These are phyloP conservation scores for Phalangium opilio DNA, from an alignment of 2,888 invertebrate genomes.

Conservation along the genomic window DNA sequence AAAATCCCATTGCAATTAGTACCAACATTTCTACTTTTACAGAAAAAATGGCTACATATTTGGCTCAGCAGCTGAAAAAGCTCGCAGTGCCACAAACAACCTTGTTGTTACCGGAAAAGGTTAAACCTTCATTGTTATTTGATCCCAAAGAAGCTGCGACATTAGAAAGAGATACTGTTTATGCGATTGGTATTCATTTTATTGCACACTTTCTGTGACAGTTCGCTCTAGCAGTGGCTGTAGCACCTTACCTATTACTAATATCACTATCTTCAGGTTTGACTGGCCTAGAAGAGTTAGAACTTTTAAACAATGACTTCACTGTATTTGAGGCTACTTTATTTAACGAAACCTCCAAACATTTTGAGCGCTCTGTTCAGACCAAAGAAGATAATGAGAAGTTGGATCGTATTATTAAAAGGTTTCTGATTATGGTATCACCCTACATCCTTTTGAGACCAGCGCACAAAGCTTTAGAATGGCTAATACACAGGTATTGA, in stretches of 20 bases:
- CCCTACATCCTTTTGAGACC: slow-evolving; percentile 75
- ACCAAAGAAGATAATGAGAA: slow-evolving; percentile 54
- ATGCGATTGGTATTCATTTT: slow-evolving; percentile 51
- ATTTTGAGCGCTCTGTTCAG: slow-evolving; percentile 66
- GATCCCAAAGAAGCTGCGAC: slow-evolving; percentile 75
- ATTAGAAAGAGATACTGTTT: slow-evolving; percentile 66
- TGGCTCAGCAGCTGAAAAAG: slow-evolving; percentile 60
- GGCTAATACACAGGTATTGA: slow-evolving; percentile 59
- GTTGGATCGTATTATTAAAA: slow-evolving; percentile 55
- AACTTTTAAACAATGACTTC: slow-evolving; percentile 54
- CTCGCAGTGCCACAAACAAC: slow-evolving; percentile 59
- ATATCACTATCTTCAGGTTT: slow-evolving; percentile 35
- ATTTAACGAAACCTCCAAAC: slow-evolving; percentile 58
- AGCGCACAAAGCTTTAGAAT: slow-evolving; percentile 82
- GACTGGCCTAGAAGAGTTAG: slow-evolving; percentile 69
- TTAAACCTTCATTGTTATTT: slow-evolving; percentile 68
- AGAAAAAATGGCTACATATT: slow-evolving; percentile 40
- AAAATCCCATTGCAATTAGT: no score
- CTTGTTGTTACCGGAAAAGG: slow-evolving; percentile 47
- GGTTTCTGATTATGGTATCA: slow-evolving; percentile 58
- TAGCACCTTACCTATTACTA: slow-evolving; percentile 4
- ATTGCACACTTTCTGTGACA: not conserved
- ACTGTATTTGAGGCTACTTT: slow-evolving; percentile 53
- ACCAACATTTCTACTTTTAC: not conserved
- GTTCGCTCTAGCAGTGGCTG: not conserved